phyloP scores from a whole-genome alignment of 1,140 invertebrate species.

The Eciton burchellii region DNA sequence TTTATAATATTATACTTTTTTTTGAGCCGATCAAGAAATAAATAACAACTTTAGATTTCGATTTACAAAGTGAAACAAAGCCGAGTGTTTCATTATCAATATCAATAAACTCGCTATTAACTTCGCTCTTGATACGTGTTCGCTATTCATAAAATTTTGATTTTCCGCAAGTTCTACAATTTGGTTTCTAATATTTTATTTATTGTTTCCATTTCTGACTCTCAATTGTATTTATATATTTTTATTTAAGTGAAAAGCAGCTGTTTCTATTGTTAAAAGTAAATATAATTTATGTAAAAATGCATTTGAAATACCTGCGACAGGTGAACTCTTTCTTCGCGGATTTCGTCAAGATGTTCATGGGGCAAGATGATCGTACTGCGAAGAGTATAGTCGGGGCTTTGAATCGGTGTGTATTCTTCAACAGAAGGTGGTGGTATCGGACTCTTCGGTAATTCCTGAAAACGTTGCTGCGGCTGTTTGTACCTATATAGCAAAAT shows the following conservation, averaged over 20 bases:
- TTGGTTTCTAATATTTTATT: neutral
- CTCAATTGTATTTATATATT: neutral
- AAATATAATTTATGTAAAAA: neutral
- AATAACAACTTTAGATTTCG: slow-evolving; percentile 1
- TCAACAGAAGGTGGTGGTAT: slow-evolving; percentile 77
- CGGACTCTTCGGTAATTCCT: slow-evolving; percentile 83
- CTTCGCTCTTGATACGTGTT: slow-evolving; percentile 9
- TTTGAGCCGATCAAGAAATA: neutral
- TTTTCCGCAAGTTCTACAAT: neutral
- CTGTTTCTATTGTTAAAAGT: neutral
- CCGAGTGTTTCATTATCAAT: neutral
- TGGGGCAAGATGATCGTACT: slow-evolving; percentile 67
- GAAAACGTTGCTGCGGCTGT: slow-evolving; percentile 64
- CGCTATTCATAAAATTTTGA: neutral
- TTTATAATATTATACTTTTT: neutral
- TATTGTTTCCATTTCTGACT: neutral
- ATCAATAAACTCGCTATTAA: slow-evolving; percentile 43
- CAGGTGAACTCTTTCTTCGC: slow-evolving; percentile 81
- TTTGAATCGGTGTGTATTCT: slow-evolving; percentile 69
- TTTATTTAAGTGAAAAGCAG: neutral
- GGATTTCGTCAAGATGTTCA: slow-evolving; percentile 82
- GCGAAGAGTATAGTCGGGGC: slow-evolving; percentile 66
- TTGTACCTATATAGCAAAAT: slow-evolving; percentile 72
- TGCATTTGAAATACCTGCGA: slow-evolving; percentile 80
- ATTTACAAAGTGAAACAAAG: slow-evolving; percentile 28